Evolutionary conservation across 2,797 vertebrate genomes (phyloP).

Genomic region (Glossophaga mutica): DNA sequence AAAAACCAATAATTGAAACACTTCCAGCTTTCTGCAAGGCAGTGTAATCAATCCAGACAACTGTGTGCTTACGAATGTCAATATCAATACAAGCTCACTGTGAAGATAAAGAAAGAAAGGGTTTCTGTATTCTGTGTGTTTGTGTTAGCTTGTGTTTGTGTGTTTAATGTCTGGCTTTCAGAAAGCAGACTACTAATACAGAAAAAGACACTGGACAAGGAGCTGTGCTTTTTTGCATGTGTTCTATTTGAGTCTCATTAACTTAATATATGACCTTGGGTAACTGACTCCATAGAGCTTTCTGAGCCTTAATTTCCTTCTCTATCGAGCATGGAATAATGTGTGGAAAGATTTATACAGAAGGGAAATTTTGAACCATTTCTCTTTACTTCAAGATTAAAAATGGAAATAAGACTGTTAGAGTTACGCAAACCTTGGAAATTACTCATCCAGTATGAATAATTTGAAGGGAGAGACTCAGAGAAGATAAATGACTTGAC

Average conservation of each 20-base stretch:
- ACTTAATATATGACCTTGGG: neutral
- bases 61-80: neutral
- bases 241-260: neutral
- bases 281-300: neutral
- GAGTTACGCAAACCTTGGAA: neutral
- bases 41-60: neutral
- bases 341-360: neutral
- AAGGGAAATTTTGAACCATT: neutral
- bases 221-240: neutral
- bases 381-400: slow-evolving; percentile 27
- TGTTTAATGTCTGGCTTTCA: neutral
- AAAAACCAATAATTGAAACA: slow-evolving; percentile 27
- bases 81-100: neutral
- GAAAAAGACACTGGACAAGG: neutral
- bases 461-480: neutral
- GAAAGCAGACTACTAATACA: neutral
- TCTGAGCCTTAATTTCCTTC: neutral
- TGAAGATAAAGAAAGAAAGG: neutral
- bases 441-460: neutral
- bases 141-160: neutral
- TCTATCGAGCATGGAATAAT: neutral
- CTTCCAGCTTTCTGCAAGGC: neutral
- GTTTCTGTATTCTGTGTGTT: neutral
- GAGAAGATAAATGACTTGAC: neutral
- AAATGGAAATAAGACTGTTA: neutral